Evolutionary conservation across 2,888 invertebrate species (phyloP).

Genomic region (Oscheius sp.): DNA sequence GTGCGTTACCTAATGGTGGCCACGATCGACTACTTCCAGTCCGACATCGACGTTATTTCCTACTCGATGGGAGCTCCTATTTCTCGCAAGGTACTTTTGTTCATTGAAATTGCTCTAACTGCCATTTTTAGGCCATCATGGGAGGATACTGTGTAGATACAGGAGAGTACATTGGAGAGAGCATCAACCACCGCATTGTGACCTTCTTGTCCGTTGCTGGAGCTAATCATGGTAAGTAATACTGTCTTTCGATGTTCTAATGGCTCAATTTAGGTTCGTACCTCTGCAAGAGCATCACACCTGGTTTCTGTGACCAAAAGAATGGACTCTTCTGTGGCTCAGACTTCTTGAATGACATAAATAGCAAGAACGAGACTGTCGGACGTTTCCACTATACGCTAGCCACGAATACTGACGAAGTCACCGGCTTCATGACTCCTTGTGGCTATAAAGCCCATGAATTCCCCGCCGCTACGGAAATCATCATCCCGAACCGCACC

Average conservation of each 20-base stretch:
- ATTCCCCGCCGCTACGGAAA: constrained; percentile 17
- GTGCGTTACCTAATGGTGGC: constrained; percentile 20
- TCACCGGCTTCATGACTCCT: constrained; percentile 25
- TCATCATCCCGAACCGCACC: constrained; percentile 19
- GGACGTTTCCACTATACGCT: constrained; percentile 25
- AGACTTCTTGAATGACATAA: constrained; percentile 30
- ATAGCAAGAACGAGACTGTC: constrained; percentile 1
- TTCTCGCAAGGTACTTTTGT: constrained; percentile 25
- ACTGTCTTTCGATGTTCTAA: neutral
- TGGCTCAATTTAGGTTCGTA: constrained; percentile 25
- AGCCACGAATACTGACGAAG: constrained; percentile 33
- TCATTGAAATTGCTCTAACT: neutral
- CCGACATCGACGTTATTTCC: constrained; percentile 34
- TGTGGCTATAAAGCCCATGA: constrained; percentile 31
- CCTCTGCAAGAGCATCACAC: constrained; percentile 17
- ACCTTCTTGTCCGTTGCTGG: constrained; percentile 36
- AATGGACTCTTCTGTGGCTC: constrained; percentile 32
- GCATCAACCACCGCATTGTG: constrained; percentile 19
- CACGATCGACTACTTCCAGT: constrained; percentile 30
- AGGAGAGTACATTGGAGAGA: constrained; percentile 34
- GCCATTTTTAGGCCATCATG: constrained; percentile 29
- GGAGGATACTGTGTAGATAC: constrained; percentile 38
- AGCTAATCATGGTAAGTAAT: constrained; percentile 33
- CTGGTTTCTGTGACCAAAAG: constrained; percentile 27
- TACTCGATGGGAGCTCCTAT: constrained; percentile 38